These are phyloP conservation scores for Mesorhabditis belari DNA, from an alignment of 2,888 invertebrate species.

Conservation along the genomic window DNA sequence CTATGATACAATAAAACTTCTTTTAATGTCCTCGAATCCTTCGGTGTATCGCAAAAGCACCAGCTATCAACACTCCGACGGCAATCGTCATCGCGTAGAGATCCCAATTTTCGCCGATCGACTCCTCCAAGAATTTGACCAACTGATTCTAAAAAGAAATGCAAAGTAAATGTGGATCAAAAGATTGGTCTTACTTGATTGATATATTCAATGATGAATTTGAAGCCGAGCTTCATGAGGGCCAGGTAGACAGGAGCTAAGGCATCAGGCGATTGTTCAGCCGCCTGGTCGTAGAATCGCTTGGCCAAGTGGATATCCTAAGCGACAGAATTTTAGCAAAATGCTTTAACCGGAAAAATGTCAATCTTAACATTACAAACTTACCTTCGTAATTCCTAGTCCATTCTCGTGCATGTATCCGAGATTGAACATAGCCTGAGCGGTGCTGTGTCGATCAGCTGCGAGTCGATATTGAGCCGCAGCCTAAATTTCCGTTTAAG, in stretches of 20 bases:
- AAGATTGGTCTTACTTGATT: conserved; percentile 11
- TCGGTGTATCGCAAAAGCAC: too few relatives aligned
- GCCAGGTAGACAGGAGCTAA: conserved; percentile 87
- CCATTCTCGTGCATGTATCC: conserved; percentile 99
- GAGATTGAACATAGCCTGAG: conserved; percentile 97
- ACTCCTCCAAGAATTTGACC: conserved; percentile 14
- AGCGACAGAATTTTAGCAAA: conserved; percentile 1
- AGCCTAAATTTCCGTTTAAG: conserved; percentile 15
- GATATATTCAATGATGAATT: conserved; percentile 62
- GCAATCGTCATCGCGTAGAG: conserved; percentile 21
- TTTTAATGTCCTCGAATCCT: too few relatives aligned
- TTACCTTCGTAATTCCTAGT: conserved; percentile 71
- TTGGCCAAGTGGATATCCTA: conserved; percentile 88
- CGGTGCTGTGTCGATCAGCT: conserved; percentile 86
- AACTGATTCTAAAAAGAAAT: conserved; percentile 14
- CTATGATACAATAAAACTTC: too few relatives aligned
- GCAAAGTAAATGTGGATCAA: not conserved
- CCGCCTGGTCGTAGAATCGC: conserved; percentile 89
- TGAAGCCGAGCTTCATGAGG: conserved; percentile 71
- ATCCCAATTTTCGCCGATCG: conserved; percentile 37
- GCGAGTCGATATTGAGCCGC: conserved; percentile 62
- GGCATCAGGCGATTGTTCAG: conserved; percentile 84
- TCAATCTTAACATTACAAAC: not conserved
- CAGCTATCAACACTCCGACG: too few relatives aligned
- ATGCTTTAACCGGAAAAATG: not conserved